A percentile compares a stretch with the other conserved stretches of the same genome.
phyloP scores from a whole-genome alignment of 2,113 vertebrate genomes.

The Corydoras maculifer region DNA sequence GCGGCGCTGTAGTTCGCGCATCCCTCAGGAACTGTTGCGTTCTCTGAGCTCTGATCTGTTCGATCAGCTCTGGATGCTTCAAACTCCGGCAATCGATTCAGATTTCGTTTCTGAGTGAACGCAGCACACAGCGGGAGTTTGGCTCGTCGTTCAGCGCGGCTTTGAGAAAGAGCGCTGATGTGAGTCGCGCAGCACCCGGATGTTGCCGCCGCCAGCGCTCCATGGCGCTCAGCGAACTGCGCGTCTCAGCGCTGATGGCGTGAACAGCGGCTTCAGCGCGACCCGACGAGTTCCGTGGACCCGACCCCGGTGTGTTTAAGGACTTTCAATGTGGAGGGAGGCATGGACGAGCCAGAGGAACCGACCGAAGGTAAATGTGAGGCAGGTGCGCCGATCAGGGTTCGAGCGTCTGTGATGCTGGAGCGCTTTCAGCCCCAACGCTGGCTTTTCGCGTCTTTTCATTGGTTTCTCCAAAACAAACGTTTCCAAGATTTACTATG shows the following conservation, averaged over 20 bases:
- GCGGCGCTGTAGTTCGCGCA: slow-evolving; percentile 5
- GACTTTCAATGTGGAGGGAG: slow-evolving; percentile 64
- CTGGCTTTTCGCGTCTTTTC: background rate
- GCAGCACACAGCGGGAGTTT: background rate
- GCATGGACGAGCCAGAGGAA: slow-evolving; percentile 68
- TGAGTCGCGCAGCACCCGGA: slow-evolving; percentile 61
- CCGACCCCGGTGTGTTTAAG: slow-evolving; percentile 33
- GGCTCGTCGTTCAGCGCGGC: background rate
- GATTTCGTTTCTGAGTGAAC: background rate
- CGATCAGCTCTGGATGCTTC: background rate
- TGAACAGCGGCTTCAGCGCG: background rate
- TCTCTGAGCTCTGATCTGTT: too few species aligned
- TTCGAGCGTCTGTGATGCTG: background rate
- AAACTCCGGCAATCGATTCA: background rate
- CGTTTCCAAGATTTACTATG: too few species aligned
- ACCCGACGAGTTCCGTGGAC: background rate
- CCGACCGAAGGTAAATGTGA: slow-evolving; percentile 64
- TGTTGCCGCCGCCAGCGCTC: slow-evolving; percentile 55
- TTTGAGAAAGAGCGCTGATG: slow-evolving; percentile 29
- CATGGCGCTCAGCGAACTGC: slow-evolving; percentile 51
- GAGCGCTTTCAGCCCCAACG: background rate
- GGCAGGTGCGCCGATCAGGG: slow-evolving; percentile 18
- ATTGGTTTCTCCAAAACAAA: background rate
- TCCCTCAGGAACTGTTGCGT: slow-evolving; percentile 15
- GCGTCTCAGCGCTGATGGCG: slow-evolving; percentile 17